Evolutionary conservation across 1,140 invertebrate species (phyloP).

Genomic region (Heliothis subflexa): DNA sequence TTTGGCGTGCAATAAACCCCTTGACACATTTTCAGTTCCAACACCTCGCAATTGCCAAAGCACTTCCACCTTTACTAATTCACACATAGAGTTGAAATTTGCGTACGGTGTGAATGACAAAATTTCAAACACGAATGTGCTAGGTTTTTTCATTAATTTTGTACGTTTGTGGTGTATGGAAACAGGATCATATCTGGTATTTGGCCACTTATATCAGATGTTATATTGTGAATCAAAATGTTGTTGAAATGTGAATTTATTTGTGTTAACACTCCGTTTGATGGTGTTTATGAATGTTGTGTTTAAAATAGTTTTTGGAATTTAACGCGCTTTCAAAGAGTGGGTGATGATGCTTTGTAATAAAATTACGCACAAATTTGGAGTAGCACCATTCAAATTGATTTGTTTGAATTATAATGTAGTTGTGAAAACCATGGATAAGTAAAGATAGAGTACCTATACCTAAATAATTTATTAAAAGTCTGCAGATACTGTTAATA

Average conservation of each 20-base stretch:
- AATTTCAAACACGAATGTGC: background rate
- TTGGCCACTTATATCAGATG: constrained; percentile 1
- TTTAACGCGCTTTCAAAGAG: too few species aligned
- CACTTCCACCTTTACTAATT: background rate
- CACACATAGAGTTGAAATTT: background rate
- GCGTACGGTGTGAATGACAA: background rate
- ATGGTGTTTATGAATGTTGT: background rate
- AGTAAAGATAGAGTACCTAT: too few species aligned
- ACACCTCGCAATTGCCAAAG: background rate
- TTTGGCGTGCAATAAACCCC: constrained; percentile 29
- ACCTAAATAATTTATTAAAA: too few species aligned
- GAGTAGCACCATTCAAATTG: too few species aligned
- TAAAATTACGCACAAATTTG: too few species aligned
- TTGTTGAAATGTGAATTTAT: background rate
- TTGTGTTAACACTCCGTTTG: background rate
- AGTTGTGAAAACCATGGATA: too few species aligned
- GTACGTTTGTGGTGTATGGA: constrained; percentile 9
- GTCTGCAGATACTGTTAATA: too few species aligned
- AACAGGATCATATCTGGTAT: constrained; percentile 27
- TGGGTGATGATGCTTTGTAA: too few species aligned
- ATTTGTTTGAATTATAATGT: too few species aligned
- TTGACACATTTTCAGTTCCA: constrained; percentile 14
- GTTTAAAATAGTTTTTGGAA: background rate
- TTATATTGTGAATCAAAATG: background rate
- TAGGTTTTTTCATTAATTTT: constrained; percentile 15